Percentiles rank a stretch among this genome's conserved stretches.
phyloP scores from a whole-genome alignment of 2,888 invertebrate genomes.

The Caenorhabditis sp. region DNA sequence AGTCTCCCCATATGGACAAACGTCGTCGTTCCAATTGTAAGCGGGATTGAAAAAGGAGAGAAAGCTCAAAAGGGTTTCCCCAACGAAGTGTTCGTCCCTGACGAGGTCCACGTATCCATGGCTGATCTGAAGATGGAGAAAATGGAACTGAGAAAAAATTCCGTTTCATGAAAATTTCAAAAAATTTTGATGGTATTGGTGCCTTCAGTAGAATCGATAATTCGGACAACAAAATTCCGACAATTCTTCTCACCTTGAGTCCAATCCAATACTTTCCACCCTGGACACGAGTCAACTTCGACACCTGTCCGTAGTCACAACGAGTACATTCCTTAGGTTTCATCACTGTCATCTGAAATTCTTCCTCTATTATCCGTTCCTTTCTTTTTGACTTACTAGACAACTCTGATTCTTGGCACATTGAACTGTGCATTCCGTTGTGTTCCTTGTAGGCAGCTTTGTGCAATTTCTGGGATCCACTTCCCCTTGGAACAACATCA shows the following conservation, averaged over 20 bases:
- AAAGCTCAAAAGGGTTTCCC: not conserved
- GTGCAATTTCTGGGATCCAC: too few species aligned
- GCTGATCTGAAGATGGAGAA: not conserved
- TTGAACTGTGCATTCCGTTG: too few species aligned
- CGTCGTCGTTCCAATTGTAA: not conserved
- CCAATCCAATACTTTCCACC: not conserved
- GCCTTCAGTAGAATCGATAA: not conserved
- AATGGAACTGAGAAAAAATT: too few species aligned
- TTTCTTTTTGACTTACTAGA: too few species aligned
- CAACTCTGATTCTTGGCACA: too few species aligned
- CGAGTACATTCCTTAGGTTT: not conserved
- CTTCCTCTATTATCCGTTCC: too few species aligned
- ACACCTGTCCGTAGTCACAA: not conserved
- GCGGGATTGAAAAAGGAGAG: not conserved
- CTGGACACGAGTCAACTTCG: not conserved
- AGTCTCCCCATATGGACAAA: not conserved
- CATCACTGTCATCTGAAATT: too few species aligned
- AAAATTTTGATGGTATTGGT: too few species aligned
- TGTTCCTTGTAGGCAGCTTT: too few species aligned
- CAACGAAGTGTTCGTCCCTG: not conserved
- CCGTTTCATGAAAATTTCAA: too few species aligned
- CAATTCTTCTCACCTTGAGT: not conserved
- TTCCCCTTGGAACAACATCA: too few species aligned
- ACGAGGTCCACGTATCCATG: not conserved
- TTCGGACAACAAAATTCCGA: not conserved